Percentiles rank a stretch among this genome's conserved stretches.
These are phyloP conservation scores for Limnodromus scolopaceus DNA, from an alignment of 2,797 vertebrate genomes.

Conservation along the genomic window DNA sequence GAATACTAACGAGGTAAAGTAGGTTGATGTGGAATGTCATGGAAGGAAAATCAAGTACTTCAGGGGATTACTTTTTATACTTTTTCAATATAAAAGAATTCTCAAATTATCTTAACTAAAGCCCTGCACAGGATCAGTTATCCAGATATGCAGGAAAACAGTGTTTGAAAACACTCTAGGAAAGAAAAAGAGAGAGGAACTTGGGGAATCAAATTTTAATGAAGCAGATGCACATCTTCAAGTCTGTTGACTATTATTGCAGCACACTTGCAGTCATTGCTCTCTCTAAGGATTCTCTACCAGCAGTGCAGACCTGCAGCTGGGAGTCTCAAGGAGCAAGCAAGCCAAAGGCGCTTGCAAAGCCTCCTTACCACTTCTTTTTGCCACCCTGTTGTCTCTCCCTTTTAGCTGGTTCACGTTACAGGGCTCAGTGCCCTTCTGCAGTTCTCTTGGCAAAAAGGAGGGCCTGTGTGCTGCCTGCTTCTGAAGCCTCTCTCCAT, in stretches of 20 bases:
- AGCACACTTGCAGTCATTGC: background rate
- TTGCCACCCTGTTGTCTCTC: fast-evolving
- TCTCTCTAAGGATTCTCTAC: background rate
- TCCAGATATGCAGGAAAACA: background rate
- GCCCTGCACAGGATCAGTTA: background rate
- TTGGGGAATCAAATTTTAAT: background rate
- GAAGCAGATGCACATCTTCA: background rate
- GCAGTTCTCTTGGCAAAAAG: background rate
- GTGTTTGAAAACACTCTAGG: background rate
- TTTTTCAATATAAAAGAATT: slow-evolving; percentile 42
- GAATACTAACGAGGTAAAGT: background rate
- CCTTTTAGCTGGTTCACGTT: background rate
- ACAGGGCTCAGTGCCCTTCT: background rate
- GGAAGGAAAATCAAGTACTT: slow-evolving; percentile 37
- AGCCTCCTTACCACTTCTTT: background rate
- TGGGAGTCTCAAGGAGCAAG: background rate
- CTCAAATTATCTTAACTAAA: slow-evolving; percentile 53
- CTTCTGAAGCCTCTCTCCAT: background rate
- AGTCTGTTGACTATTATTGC: background rate
- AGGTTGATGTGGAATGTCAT: background rate
- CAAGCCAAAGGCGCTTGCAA: background rate
- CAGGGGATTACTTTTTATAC: slow-evolving; percentile 44
- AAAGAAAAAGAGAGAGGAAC: background rate
- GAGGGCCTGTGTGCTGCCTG: background rate
- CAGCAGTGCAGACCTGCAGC: background rate